Conservation (phyloP, 2,888 invertebrate species). For the Ariolimax columbianus region DNA sequence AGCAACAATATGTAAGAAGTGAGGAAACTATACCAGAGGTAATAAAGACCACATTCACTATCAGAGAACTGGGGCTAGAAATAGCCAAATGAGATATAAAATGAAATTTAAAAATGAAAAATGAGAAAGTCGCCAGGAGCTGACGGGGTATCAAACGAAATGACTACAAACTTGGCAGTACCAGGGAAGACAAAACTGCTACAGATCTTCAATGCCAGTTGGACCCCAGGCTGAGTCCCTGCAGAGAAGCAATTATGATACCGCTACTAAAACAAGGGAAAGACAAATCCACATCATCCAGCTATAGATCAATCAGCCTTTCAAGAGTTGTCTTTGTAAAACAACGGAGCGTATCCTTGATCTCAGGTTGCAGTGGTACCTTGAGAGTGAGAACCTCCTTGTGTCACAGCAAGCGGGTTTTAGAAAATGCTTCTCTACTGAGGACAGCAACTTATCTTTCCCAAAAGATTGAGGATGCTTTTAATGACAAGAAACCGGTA, state of each 20-base stretch:
- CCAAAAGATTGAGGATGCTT: neutral
- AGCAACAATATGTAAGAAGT: too few relatives aligned
- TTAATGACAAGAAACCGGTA: neutral
- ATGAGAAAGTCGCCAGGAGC: neutral
- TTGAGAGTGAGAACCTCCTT: too few relatives aligned
- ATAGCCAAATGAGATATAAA: too few relatives aligned
- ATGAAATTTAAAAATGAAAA: neutral
- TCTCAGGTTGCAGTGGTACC: neutral
- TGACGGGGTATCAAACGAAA: neutral
- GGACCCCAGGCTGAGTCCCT: too few relatives aligned
- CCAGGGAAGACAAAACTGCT: too few relatives aligned
- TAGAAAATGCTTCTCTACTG: neutral
- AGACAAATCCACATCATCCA: neutral
- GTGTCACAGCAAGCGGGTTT: neutral
- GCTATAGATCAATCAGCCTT: neutral
- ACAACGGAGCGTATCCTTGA: too few relatives aligned
- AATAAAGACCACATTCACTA: too few relatives aligned
- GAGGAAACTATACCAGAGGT: too few relatives aligned
- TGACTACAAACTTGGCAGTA: neutral
- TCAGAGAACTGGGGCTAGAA: neutral
- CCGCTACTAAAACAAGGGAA: neutral
- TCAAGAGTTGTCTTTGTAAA: too few relatives aligned
- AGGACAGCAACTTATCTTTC: neutral
- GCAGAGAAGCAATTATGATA: too few relatives aligned
- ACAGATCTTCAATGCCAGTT: too few relatives aligned